Percentiles rank a stretch among this genome's conserved stretches.
phyloP scores from a whole-genome alignment of 1,140 invertebrate species.

The Diprion similis region DNA sequence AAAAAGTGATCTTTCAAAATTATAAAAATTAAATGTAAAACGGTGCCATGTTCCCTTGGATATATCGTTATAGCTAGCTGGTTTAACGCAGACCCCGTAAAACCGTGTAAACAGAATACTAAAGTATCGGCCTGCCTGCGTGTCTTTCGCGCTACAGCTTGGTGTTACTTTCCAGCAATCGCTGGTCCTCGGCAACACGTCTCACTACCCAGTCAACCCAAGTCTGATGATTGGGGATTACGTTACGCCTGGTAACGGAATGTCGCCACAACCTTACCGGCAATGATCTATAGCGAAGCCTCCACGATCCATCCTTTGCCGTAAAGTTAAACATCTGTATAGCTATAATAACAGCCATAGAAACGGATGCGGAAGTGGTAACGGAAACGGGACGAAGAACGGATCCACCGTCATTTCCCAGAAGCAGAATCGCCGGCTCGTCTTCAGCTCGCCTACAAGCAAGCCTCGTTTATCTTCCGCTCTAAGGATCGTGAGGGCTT shows the following conservation, averaged over 20 bases:
- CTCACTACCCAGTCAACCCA: conserved; percentile 75
- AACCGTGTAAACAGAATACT: conserved; percentile 43
- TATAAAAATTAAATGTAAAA: not conserved
- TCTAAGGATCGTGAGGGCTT: conserved; percentile 40
- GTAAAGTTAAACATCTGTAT: conserved; percentile 41
- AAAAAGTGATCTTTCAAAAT: not conserved
- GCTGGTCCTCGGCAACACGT: conserved; percentile 68
- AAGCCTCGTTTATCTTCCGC: conserved; percentile 49
- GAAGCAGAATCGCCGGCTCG: conserved; percentile 46
- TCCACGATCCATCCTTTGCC: conserved; percentile 38
- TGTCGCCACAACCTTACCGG: conserved; percentile 61
- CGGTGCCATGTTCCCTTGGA: no score
- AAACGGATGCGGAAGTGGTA: conserved; percentile 23
- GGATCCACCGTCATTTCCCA: conserved; percentile 30
- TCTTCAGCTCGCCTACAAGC: conserved; percentile 47
- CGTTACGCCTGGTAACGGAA: conserved; percentile 66
- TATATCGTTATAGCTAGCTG: not conserved
- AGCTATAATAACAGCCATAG: conserved; percentile 23
- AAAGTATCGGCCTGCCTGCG: conserved; percentile 54
- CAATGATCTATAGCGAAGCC: conserved; percentile 57
- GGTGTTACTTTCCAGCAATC: conserved; percentile 65
- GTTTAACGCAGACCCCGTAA: not conserved
- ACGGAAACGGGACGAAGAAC: conserved; percentile 13
- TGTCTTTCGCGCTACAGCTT: conserved; percentile 60
- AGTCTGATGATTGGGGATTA: conserved; percentile 84